Evolutionary conservation across 2,797 vertebrate genomes (phyloP), one percentile per base, ranked within the genome.

Genomic region (Phrynocephalus vlangalii): DNA sequence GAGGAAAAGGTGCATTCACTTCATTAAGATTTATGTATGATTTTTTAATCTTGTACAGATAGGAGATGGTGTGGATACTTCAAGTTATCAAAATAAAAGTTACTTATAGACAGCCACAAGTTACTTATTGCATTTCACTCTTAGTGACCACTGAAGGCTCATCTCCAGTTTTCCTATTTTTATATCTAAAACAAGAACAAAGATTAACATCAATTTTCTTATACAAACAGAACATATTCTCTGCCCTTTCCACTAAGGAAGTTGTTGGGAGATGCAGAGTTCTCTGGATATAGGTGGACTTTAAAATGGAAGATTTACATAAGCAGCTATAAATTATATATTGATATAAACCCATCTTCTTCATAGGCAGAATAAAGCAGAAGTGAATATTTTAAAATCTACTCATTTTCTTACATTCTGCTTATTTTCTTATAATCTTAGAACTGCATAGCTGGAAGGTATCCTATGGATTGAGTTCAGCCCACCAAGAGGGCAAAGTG

Each of bases 81-180:
- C 87, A 11, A 71, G 10, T 1, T 83, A 92, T 86, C 1, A 89
- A 86, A 67, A 82, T 75, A 90, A 88, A 71, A 3, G n/a, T 90
- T 44, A 90, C 86, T 88, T 87, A 73, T 67, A 93, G 85, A 90
- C 92, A 92, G 90, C 60, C 67, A 78, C 73, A 90, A 90, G 2
- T 91, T 93, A 94, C 90, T 95, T 93, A 91, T 86, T 94, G 90
- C 22, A 94, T 96, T 94, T 94, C 90, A 91, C 6, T 91, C 79
- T 87, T 79, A 90, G 83, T 87, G 48, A 79, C 82, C 91, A 76
- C 60, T 92, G 90, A 87, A 88, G 91, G 86, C 79, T 88, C 73
- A 87, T 92, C 86, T 92, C 85, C 48, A 0, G n/a, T 82, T 86
- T 83, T 94, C 67, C 81, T 93, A 88, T 68, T 90, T 92, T 91